phyloP scores from a whole-genome alignment of 2,113 vertebrate genomes.

The Ameiurus melas region DNA sequence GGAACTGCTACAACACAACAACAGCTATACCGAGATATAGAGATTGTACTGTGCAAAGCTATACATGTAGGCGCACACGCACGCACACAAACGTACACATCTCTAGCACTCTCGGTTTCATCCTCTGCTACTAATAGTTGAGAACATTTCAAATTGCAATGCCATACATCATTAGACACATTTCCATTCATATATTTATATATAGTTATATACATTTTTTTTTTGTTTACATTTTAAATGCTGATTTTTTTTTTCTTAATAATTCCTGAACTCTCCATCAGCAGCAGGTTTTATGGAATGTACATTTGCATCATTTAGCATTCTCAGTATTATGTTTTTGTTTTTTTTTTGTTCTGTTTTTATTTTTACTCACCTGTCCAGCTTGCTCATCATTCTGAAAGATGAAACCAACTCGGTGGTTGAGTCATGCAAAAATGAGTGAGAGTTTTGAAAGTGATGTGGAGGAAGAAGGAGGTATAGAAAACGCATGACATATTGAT shows the following conservation, averaged over 20 bases:
- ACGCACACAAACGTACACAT: slow-evolving; percentile 51
- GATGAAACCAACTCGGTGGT: slow-evolving; percentile 57
- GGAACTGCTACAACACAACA: slow-evolving; percentile 11
- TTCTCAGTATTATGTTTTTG: slow-evolving; percentile 30
- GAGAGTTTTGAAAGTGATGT: slow-evolving; percentile 60
- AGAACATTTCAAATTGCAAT: slow-evolving; percentile 47
- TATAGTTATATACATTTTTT: no score
- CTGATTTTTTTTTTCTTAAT: neutral
- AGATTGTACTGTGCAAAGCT: neutral
- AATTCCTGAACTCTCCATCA: neutral
- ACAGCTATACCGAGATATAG: neutral
- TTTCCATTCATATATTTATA: neutral
- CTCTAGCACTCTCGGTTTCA: slow-evolving; percentile 64
- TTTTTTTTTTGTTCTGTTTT: neutral
- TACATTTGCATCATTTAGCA: neutral
- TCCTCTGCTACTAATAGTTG: slow-evolving; percentile 58
- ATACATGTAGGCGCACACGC: neutral
- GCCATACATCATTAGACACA: slow-evolving; percentile 40
- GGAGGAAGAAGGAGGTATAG: slow-evolving; percentile 62
- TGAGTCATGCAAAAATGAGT: slow-evolving; percentile 54
- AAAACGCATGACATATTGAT: slow-evolving; percentile 46
- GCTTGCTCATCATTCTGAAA: slow-evolving; percentile 76
- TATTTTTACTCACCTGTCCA: slow-evolving; percentile 75
- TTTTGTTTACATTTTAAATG: neutral
- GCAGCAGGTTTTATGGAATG: neutral